These are phyloP conservation scores for Palythoa caribaeorum DNA, from an alignment of 92 coral and sea anemone species.

Conservation along the genomic window DNA sequence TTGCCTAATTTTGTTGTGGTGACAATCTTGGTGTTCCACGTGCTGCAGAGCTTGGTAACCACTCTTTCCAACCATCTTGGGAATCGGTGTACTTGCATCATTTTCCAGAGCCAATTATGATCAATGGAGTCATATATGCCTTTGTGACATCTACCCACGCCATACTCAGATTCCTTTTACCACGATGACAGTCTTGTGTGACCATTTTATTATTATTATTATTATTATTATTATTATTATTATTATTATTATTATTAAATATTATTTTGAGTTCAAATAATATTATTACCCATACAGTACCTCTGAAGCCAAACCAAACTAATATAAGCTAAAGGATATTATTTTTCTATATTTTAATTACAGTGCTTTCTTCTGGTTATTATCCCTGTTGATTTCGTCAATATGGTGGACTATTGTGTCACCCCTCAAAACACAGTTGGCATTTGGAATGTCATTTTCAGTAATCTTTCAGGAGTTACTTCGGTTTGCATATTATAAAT, in stretches of 20 bases:
- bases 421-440: constrained; percentile 85
- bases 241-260: not conserved
- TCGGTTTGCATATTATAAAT: constrained; percentile 85
- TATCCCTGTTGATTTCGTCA: constrained; percentile 91
- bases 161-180: too few species aligned
- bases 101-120: too few species aligned
- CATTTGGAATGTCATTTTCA: constrained; percentile 93
- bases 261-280: too few species aligned
- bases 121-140: too few species aligned
- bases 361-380: constrained; percentile 98
- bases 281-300: not conserved
- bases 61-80: not conserved
- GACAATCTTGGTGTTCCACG: constrained; percentile 9
- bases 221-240: not conserved
- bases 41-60: constrained; percentile 21
- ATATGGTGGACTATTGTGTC: constrained; percentile 99
- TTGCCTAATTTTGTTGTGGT: constrained; percentile 4
- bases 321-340: not conserved
- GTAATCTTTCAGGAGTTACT: constrained; percentile 93
- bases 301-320: not conserved
- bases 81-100: constrained; percentile 13
- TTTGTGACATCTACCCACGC: too few species aligned
- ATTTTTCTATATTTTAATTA: not conserved
- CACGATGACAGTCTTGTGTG: too few species aligned
- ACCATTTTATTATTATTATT: not conserved